phyloP scores from a whole-genome alignment of 92 coral and sea anemone genomes.

The Palythoa heliodiscus region DNA sequence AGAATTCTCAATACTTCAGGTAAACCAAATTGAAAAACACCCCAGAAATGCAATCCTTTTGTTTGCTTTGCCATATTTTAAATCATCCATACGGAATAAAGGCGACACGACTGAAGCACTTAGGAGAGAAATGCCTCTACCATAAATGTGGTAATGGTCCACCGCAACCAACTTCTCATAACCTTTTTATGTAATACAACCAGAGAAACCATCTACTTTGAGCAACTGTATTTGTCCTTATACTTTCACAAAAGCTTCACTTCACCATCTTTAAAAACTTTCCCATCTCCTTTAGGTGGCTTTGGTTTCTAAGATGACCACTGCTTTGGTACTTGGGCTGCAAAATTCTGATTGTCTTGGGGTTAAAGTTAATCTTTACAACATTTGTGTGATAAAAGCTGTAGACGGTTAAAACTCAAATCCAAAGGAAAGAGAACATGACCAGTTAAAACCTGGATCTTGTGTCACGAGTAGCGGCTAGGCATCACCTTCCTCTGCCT shows the following conservation, averaged over 20 bases:
- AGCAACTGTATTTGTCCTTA: too few relatives aligned
- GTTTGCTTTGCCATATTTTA: too few relatives aligned
- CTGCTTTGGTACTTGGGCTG: background rate
- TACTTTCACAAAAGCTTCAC: background rate
- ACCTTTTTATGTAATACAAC: too few relatives aligned
- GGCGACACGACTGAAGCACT: too few relatives aligned
- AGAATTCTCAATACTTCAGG: too few relatives aligned
- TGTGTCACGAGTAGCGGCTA: background rate
- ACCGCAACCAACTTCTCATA: too few relatives aligned
- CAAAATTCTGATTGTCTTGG: background rate
- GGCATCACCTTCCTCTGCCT: slow-evolving; percentile 35
- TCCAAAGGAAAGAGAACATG: slow-evolving; percentile 5
- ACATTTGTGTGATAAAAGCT: background rate
- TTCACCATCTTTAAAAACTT: background rate
- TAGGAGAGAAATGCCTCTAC: too few relatives aligned
- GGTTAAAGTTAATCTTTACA: background rate
- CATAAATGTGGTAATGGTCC: too few relatives aligned
- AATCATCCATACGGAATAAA: too few relatives aligned
- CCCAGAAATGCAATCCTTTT: too few relatives aligned
- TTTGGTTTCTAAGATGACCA: background rate
- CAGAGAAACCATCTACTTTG: too few relatives aligned
- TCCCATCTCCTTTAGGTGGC: background rate
- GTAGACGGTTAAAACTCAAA: slow-evolving; percentile 5
- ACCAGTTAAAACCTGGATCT: slow-evolving; percentile 3
- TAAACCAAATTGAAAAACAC: too few relatives aligned